Evolutionary conservation across 2,113 vertebrate genomes (phyloP).

Genomic region (Leucoraja erinaceus): DNA sequence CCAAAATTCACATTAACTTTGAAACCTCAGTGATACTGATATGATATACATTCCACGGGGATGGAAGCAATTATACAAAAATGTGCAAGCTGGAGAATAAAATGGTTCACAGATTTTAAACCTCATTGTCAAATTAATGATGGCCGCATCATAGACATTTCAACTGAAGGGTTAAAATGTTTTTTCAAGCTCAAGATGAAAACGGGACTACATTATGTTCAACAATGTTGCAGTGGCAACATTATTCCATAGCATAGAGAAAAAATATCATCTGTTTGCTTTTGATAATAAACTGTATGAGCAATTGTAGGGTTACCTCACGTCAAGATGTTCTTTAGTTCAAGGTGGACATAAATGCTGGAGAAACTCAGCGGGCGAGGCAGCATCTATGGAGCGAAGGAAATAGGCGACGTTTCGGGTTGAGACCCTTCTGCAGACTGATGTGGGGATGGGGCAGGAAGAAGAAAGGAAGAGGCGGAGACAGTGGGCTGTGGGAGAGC

Average conservation of each 20-base stretch:
- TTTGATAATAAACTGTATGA: background rate
- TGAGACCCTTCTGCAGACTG: too few species aligned
- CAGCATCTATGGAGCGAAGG: too few species aligned
- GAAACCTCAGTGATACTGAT: slow-evolving; percentile 4
- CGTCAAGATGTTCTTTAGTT: background rate
- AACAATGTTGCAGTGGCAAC: background rate
- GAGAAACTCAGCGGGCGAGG: too few species aligned
- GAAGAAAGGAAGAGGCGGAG: too few species aligned
- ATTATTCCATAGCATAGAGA: too few species aligned
- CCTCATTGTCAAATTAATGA: background rate
- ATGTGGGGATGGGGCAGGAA: too few species aligned
- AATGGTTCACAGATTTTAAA: slow-evolving; percentile 11
- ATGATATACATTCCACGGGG: background rate
- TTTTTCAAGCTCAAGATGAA: background rate
- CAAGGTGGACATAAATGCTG: too few species aligned
- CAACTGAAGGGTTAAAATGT: background rate
- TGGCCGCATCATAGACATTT: background rate
- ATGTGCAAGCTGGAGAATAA: background rate
- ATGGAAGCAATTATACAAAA: slow-evolving; percentile 31
- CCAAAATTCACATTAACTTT: slow-evolving; percentile 32
- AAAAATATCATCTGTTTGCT: background rate
- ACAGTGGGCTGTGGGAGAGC: too few species aligned
- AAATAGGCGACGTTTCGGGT: too few species aligned
- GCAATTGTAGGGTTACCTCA: background rate
- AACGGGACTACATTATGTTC: background rate